Conservation (phyloP, 2,888 invertebrate species). For the Rutpela maculata region DNA sequence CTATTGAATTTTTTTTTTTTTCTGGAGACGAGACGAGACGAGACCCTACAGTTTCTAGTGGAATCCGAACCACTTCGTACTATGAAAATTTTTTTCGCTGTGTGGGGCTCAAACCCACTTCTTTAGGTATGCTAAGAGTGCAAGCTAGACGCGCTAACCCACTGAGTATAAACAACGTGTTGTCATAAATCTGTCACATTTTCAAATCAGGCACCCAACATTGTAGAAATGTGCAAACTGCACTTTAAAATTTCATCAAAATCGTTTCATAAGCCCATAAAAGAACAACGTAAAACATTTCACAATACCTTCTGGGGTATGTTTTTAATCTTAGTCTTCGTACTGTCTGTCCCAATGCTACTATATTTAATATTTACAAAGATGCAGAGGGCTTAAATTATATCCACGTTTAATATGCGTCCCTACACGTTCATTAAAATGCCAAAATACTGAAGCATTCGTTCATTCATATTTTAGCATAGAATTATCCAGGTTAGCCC, state of each 20-base stretch:
- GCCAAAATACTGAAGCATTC: not conserved
- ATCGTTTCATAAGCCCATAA: not conserved
- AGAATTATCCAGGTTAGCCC: not conserved
- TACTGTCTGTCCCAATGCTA: not conserved
- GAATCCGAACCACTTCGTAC: too few relatives aligned
- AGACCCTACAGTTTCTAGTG: too few relatives aligned
- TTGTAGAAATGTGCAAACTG: too few relatives aligned
- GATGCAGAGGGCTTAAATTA: slow-evolving; percentile 4
- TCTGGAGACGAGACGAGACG: too few relatives aligned
- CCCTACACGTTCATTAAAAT: not conserved
- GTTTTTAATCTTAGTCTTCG: not conserved
- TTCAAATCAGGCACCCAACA: too few relatives aligned
- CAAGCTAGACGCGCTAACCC: too few relatives aligned
- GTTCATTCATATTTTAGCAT: slow-evolving; percentile 9
- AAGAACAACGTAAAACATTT: not conserved
- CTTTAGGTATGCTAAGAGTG: too few relatives aligned
- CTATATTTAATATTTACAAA: slow-evolving; percentile 9
- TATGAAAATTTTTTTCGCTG: too few relatives aligned
- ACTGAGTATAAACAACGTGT: too few relatives aligned
- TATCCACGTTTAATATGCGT: not conserved
- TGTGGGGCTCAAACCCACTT: too few relatives aligned
- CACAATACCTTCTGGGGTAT: not conserved
- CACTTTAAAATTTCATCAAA: not conserved
- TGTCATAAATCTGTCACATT: too few relatives aligned
- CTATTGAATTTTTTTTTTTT: too few relatives aligned